Conservation (phyloP, 2,888 invertebrate species). For the Synergus laeviventris region DNA sequence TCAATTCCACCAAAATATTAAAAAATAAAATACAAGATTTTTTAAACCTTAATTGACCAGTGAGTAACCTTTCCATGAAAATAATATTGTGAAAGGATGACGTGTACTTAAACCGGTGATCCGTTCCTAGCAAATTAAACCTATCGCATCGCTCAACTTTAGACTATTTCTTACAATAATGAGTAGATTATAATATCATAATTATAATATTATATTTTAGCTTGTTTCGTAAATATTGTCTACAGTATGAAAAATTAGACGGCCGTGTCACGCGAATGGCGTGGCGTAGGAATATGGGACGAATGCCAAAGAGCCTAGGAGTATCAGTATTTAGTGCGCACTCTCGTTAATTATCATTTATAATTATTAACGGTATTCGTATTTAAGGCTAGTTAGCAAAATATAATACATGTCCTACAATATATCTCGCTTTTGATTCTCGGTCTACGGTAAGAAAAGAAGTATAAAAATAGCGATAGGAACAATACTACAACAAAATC, state of each 20-base stretch:
- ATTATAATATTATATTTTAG: constrained; percentile 64
- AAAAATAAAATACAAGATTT: constrained; percentile 4
- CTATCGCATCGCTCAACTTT: constrained; percentile 47
- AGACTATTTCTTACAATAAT: constrained; percentile 52
- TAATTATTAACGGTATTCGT: constrained; percentile 17
- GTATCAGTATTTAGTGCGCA: constrained; percentile 53
- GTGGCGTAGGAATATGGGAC: constrained; percentile 74
- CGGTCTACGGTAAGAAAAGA: neutral
- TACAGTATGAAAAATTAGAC: constrained; percentile 74
- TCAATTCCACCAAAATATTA: neutral
- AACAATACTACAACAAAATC: constrained; percentile 53
- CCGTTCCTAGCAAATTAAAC: constrained; percentile 41
- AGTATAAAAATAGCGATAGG: constrained; percentile 50
- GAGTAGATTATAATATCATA: constrained; percentile 50
- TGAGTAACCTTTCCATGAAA: neutral
- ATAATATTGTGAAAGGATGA: constrained; percentile 33
- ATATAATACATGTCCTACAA: constrained; percentile 20
- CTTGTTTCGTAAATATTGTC: constrained; percentile 75
- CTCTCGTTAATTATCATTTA: constrained; percentile 14
- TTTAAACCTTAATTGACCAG: neutral
- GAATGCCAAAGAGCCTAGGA: constrained; percentile 61
- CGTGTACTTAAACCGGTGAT: neutral
- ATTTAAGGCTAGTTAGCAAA: constrained; percentile 15
- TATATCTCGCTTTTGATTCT: constrained; percentile 35
- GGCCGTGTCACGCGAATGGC: constrained; percentile 71